Conservation (phyloP, 2,113 vertebrate species). For the Oceanodroma tethys region DNA sequence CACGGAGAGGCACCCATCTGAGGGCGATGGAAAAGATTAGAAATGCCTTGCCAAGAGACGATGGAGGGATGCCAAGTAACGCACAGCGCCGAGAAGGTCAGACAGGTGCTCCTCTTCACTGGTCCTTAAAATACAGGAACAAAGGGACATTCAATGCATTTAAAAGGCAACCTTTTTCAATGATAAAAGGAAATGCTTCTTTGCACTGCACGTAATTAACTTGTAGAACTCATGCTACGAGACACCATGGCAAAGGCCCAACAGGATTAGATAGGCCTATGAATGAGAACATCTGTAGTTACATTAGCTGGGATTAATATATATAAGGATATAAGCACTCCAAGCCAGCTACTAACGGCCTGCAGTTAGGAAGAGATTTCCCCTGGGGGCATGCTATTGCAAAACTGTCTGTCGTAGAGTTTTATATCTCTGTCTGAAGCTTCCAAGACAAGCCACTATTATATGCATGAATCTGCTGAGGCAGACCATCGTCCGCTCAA, state of each 20-base stretch:
- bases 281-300: slow-evolving; percentile 70
- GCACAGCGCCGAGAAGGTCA: neutral
- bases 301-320: slow-evolving; percentile 67
- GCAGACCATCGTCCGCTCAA: accelerated
- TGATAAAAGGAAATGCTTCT: slow-evolving; percentile 25
- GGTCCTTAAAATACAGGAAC: slow-evolving; percentile 1
- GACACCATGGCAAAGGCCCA: slow-evolving; percentile 60
- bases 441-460: neutral
- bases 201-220: slow-evolving; percentile 52
- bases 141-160: slow-evolving; percentile 26
- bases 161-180: slow-evolving; percentile 38
- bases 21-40: neutral
- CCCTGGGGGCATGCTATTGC: neutral
- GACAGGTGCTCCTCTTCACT: slow-evolving; percentile 60
- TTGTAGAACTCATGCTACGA: slow-evolving; percentile 54
- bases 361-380: slow-evolving; percentile 21
- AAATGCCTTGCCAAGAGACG: slow-evolving; percentile 17
- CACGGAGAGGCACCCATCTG: slow-evolving; percentile 31
- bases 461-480: neutral
- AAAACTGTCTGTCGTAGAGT: neutral
- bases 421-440: neutral
- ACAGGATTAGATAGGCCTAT: slow-evolving; percentile 65
- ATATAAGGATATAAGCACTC: slow-evolving; percentile 53
- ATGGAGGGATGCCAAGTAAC: slow-evolving; percentile 48
- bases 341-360: slow-evolving; percentile 45